Percentiles rank a stretch among this genome's conserved stretches.
Evolutionary conservation across 2,797 vertebrate genomes (phyloP).

Genomic region (Xenopus petersii): DNA sequence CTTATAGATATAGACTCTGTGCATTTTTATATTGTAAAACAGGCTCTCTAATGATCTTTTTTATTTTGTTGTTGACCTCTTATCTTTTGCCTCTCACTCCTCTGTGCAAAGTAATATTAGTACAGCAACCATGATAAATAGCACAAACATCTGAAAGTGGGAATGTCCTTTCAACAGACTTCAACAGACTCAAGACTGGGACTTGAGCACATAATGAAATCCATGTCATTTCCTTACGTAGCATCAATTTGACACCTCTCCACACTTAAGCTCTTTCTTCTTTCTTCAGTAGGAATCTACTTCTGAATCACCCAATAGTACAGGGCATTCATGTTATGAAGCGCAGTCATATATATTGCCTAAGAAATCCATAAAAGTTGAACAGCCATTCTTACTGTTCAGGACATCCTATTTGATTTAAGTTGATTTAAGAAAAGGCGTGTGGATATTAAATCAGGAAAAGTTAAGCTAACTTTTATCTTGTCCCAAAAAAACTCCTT

Average conservation of each 20-base stretch:
- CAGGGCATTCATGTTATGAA: slow-evolving; percentile 15
- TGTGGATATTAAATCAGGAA: slow-evolving; percentile 43
- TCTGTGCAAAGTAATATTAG: too few relatives aligned
- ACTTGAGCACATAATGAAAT: slow-evolving; percentile 7
- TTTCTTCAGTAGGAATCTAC: too few relatives aligned
- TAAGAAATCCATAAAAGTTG: slow-evolving; percentile 16
- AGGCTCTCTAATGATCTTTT: too few relatives aligned
- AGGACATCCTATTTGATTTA: slow-evolving; percentile 40
- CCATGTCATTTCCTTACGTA: slow-evolving; percentile 12
- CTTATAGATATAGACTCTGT: too few relatives aligned
- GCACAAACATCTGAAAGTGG: neutral
- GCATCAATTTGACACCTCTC: slow-evolving; percentile 12
- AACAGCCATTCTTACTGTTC: slow-evolving; percentile 25
- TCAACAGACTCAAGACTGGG: neutral
- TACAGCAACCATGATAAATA: neutral
- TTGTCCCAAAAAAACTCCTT: slow-evolving; percentile 8
- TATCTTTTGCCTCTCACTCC: too few relatives aligned
- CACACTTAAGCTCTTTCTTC: slow-evolving; percentile 2
- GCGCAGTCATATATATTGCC: slow-evolving; percentile 10
- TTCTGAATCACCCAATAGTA: neutral
- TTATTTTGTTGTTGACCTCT: too few relatives aligned
- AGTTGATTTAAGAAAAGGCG: slow-evolving; percentile 53
- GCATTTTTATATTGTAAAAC: too few relatives aligned
- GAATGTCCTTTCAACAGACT: neutral
- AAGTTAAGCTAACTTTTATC: slow-evolving; percentile 39